phyloP scores from a whole-genome alignment of 2,113 vertebrate genomes.

The Dipodomys ordii region DNA sequence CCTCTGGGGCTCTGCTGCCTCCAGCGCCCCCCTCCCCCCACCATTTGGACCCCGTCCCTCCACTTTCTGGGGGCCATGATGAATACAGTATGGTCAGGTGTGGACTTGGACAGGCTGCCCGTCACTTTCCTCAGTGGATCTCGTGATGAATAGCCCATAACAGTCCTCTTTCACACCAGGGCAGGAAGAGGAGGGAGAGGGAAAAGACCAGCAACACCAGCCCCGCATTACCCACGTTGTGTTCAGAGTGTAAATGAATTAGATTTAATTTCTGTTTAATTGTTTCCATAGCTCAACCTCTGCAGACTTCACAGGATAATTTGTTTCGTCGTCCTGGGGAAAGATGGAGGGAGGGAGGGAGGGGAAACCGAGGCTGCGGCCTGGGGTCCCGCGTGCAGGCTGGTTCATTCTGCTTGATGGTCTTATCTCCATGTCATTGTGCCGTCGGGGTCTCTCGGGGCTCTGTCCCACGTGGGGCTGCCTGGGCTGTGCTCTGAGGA shows the following conservation, averaged over 20 bases:
- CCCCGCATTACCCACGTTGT: constrained; percentile 89
- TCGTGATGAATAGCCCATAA: constrained; percentile 90
- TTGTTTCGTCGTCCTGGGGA: constrained; percentile 90
- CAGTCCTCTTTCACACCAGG: constrained; percentile 88
- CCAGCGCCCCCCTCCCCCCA: too few relatives aligned
- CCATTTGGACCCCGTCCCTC: constrained; percentile 31
- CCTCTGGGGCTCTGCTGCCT: neutral
- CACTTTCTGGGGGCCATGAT: constrained; percentile 77
- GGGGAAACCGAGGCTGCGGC: constrained; percentile 63
- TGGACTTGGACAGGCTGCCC: constrained; percentile 87
- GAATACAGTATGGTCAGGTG: constrained; percentile 80
- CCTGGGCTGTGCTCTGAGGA: neutral
- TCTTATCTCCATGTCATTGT: constrained; percentile 90
- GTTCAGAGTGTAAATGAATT: constrained; percentile 92
- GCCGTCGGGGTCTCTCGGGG: constrained; percentile 78
- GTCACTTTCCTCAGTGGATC: constrained; percentile 89
- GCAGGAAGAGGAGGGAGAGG: constrained; percentile 85
- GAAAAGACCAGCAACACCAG: constrained; percentile 49
- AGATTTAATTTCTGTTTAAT: constrained; percentile 95
- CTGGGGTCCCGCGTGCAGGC: constrained; percentile 80
- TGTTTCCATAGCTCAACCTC: constrained; percentile 94
- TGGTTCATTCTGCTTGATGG: constrained; percentile 92
- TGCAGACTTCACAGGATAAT: constrained; percentile 90
- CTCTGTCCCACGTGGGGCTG: neutral
- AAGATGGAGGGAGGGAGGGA: constrained; percentile 49